Evolutionary conservation across 2,113 vertebrate species (phyloP).

Genomic region (Arothron firmamentum): DNA sequence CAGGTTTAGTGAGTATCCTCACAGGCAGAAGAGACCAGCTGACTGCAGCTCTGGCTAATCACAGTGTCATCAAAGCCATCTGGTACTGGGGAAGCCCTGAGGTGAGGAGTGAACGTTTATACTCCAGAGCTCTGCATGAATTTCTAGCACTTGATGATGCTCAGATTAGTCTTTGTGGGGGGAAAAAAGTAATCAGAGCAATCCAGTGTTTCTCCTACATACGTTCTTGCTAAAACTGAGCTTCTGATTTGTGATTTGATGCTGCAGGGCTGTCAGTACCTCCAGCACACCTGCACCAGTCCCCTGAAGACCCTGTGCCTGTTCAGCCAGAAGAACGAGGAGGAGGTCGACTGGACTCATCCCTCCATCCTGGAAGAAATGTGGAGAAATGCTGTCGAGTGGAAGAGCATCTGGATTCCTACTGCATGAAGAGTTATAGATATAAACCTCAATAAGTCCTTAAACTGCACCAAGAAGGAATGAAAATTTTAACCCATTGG

Average conservation of each 20-base stretch:
- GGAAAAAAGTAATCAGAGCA: too few species aligned
- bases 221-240: too few species aligned
- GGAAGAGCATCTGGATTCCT: conserved; percentile 87
- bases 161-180: too few species aligned
- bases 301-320: conserved; percentile 82
- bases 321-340: conserved; percentile 58
- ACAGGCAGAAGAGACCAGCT: conserved; percentile 80
- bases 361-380: conserved; percentile 70
- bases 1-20: conserved; percentile 82
- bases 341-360: conserved; percentile 60
- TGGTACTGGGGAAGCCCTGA: conserved; percentile 88
- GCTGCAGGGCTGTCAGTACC: conserved; percentile 81
- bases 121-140: too few species aligned
- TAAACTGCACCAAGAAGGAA: background rate
- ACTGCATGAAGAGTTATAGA: conserved; percentile 67
- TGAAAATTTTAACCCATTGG: background rate
- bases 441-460: background rate
- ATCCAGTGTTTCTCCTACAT: too few species aligned
- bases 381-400: conserved; percentile 77
- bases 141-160: too few species aligned
- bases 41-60: conserved; percentile 81
- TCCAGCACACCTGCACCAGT: conserved; percentile 79
- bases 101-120: conserved; percentile 57
- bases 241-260: background rate
- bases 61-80: conserved; percentile 84